A percentile compares a stretch with the other conserved stretches of the same genome.
These are phyloP conservation scores for Microplitis demolitor DNA, from an alignment of 1,140 invertebrate species.

Conservation along the genomic window DNA sequence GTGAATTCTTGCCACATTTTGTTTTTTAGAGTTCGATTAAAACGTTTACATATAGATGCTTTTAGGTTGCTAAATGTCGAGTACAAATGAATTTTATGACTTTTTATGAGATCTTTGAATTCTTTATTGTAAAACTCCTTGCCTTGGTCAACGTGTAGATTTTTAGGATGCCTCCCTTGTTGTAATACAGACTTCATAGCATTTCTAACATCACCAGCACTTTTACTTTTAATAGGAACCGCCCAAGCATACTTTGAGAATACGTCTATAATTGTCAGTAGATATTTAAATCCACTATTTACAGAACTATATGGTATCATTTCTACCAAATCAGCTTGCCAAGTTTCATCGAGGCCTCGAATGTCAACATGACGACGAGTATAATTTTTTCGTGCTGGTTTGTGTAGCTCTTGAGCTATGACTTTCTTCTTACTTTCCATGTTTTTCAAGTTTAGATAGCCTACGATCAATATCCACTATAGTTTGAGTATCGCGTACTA, in stretches of 20 bases:
- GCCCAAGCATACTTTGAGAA: conserved; percentile 23
- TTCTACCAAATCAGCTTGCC: too few relatives aligned
- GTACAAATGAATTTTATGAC: neutral
- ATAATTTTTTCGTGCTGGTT: too few relatives aligned
- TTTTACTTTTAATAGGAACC: conserved; percentile 35
- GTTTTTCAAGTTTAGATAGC: neutral
- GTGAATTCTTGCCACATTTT: neutral
- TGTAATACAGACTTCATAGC: neutral
- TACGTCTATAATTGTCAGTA: conserved; percentile 13
- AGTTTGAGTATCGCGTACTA: neutral
- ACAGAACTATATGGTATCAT: neutral
- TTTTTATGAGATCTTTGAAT: too few relatives aligned
- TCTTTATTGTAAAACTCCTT: neutral
- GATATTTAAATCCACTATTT: conserved; percentile 6
- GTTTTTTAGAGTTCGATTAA: conserved; percentile 54
- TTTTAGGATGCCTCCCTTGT: neutral
- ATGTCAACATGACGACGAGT: too few relatives aligned
- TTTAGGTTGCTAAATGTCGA: conserved; percentile 44
- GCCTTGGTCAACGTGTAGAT: neutral
- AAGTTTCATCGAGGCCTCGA: too few relatives aligned
- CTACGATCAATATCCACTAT: neutral
- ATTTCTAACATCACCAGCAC: neutral
- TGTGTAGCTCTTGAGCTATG: neutral
- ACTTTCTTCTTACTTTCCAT: neutral
- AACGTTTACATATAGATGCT: conserved; percentile 53